Percentiles rank a stretch among this genome's conserved stretches.
phyloP scores from a whole-genome alignment of 2,888 invertebrate species.

The Lithodes maja region DNA sequence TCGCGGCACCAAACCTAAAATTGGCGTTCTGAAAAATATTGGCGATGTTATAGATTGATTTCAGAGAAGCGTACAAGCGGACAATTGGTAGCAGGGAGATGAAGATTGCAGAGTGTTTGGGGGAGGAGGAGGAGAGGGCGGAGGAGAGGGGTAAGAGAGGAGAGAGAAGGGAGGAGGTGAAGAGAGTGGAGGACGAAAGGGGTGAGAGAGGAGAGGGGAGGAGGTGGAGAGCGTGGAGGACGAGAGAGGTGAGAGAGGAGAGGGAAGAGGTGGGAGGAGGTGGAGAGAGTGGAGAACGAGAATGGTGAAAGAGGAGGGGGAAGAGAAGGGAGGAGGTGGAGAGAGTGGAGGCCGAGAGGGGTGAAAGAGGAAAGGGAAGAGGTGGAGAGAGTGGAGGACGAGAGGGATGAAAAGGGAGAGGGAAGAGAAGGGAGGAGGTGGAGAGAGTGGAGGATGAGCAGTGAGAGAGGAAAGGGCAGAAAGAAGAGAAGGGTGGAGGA shows the following conservation, averaged over 20 bases:
- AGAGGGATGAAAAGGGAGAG: neutral
- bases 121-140: neutral
- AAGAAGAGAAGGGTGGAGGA: neutral
- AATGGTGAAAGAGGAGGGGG: neutral
- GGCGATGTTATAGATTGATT: too few relatives aligned
- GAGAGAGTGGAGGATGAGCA: neutral
- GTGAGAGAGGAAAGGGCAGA: neutral
- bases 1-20: too few relatives aligned
- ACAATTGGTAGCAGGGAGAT: too few relatives aligned
- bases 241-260: neutral
- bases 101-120: neutral
- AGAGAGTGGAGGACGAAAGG: neutral
- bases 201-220: neutral
- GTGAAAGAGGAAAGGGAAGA: neutral
- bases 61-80: too few relatives aligned
- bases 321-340: neutral
- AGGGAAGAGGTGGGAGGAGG: neutral
- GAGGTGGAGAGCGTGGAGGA: neutral
- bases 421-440: neutral
- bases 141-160: neutral
- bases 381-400: neutral
- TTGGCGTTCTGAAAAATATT: too few relatives aligned
- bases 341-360: neutral
- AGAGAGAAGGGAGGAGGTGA: neutral
- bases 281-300: neutral